These are phyloP conservation scores for Hirtodrosophila cameraria DNA, from an alignment of 2,888 invertebrate genomes.

Conservation along the genomic window DNA sequence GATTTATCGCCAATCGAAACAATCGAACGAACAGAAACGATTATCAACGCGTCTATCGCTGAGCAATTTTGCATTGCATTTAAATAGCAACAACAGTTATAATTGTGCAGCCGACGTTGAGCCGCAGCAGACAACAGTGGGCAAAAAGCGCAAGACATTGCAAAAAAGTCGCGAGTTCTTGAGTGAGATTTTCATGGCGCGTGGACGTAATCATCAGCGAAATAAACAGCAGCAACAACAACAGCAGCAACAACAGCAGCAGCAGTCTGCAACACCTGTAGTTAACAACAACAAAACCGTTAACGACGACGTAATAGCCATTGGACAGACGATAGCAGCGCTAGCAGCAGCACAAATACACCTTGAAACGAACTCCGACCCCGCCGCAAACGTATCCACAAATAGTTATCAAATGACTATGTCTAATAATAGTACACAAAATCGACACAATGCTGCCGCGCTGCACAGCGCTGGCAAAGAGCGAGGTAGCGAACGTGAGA, in stretches of 20 bases:
- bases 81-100: constrained; percentile 20
- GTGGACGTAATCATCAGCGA: constrained; percentile 83
- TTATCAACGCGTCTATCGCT: constrained; percentile 73
- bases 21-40: constrained; percentile 66
- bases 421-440: constrained; percentile 82
- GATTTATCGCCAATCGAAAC: constrained; percentile 54
- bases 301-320: constrained; percentile 52
- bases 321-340: constrained; percentile 36
- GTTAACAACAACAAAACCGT: constrained; percentile 38
- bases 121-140: constrained; percentile 14
- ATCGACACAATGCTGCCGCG: constrained; percentile 40
- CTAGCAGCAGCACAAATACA: constrained; percentile 59
- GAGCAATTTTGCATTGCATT: constrained; percentile 53
- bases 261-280: constrained; percentile 43
- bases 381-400: constrained; percentile 72
- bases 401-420: constrained; percentile 83
- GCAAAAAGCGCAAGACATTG: constrained; percentile 71
- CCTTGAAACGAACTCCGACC: constrained; percentile 82
- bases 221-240: constrained; percentile 68
- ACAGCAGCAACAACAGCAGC: constrained; percentile 51
- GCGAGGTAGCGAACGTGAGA: constrained; percentile 16
- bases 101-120: constrained; percentile 10
- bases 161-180: constrained; percentile 80
- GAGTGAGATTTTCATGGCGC: constrained; percentile 83
- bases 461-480: constrained; percentile 38